Conservation (phyloP, 2,888 invertebrate species). For the Erebia epiphron region DNA sequence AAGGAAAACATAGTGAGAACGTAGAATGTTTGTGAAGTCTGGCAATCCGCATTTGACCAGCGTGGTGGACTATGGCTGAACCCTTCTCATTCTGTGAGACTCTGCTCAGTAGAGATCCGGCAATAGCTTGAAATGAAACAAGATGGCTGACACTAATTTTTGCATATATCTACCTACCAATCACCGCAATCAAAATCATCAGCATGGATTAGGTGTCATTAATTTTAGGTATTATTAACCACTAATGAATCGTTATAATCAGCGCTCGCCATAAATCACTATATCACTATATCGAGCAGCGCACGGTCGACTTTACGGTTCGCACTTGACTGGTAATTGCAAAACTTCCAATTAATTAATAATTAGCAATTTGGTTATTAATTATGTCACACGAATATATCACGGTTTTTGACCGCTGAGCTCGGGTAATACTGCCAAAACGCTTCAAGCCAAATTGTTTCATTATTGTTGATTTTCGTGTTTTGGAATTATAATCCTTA, state of each 20-base stretch:
- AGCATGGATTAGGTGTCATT: background rate
- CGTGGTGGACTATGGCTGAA: no score
- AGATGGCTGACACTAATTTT: no score
- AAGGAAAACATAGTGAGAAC: no score
- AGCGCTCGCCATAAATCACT: background rate
- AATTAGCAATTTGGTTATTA: constrained; percentile 8
- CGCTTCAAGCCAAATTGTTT: no score
- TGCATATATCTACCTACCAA: no score
- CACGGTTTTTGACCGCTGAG: background rate
- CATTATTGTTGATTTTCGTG: no score
- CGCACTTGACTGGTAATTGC: background rate
- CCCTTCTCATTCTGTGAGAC: no score
- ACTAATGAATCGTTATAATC: constrained; percentile 5
- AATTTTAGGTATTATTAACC: background rate
- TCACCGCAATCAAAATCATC: background rate
- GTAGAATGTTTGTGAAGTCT: no score
- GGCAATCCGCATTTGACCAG: no score
- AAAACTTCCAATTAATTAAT: constrained; percentile 11
- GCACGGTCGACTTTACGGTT: background rate
- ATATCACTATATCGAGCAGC: background rate
- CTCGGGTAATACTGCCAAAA: background rate
- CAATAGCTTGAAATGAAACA: no score
- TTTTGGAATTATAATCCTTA: no score
- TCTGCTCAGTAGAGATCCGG: no score
- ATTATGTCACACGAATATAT: constrained; percentile 4